Conservation (phyloP, 2,797 vertebrate genomes). For the Pristis pectinata region DNA sequence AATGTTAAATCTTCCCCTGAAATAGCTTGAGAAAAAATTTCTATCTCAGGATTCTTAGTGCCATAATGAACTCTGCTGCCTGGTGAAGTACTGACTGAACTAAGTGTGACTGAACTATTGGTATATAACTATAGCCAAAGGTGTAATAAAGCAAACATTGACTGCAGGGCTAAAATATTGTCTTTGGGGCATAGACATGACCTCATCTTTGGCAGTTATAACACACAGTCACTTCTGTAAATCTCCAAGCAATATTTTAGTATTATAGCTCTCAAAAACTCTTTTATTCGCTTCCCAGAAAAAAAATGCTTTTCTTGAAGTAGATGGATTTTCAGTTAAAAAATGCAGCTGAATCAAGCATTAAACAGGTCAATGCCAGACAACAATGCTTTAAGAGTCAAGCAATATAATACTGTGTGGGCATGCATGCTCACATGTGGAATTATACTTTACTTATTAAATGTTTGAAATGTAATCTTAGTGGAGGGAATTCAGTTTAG, state of each 20-base stretch:
- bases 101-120: conserved; percentile 28
- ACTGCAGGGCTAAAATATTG: conserved; percentile 24
- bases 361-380: conserved; percentile 31
- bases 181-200: conserved; percentile 7
- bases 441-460: conserved; percentile 37
- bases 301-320: conserved; percentile 14
- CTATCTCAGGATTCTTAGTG: not conserved
- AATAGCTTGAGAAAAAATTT: not conserved
- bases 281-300: conserved; percentile 16
- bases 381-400: conserved; percentile 29
- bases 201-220: conserved; percentile 31
- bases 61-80: conserved; percentile 1
- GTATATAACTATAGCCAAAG: conserved; percentile 12
- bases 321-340: conserved; percentile 25
- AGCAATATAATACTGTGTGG: conserved; percentile 34
- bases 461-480: conserved; percentile 36
- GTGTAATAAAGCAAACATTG: conserved; percentile 27
- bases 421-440: conserved; percentile 12
- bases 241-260: conserved; percentile 36
- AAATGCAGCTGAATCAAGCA: not conserved
- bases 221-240: conserved; percentile 14
- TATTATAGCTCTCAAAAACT: not conserved
- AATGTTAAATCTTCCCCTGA: not conserved
- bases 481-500: conserved; percentile 32
- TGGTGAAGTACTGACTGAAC: not conserved